Evolutionary conservation across 2,888 invertebrate genomes (phyloP), one percentile per base, ranked within the genome.

Genomic region (Punctoribates punctum): DNA sequence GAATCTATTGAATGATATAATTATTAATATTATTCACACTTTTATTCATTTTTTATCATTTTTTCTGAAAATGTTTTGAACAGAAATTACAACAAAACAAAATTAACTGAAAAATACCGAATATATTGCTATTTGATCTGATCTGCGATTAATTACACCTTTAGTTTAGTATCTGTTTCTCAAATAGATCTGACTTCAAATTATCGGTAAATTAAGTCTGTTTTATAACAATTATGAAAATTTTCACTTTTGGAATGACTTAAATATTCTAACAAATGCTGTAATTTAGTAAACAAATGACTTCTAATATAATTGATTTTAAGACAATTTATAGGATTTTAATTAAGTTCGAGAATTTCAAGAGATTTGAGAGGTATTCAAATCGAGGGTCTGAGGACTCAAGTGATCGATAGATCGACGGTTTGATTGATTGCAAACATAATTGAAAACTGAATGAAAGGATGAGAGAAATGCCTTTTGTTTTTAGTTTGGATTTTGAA

Each of bases 321-420:
- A 46, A 20, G 11, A 46, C 48, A 48, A 70, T 70, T 42, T 29
- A 20, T 70, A 29, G 70, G 29, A 29, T 27, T 38, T 67, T 29
- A 62, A 72, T 72, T 48, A 72, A 72, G 72, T 72, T 46, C 46
- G 48, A 72, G 67, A 72, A 72, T 46, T 72, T 72, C 72, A 72
- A 72, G 67, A 67, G n/a, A 54, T n/a, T 48, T n/a, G 20, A 72
- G 72, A 72, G 72, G 72, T 72, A 72, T 48, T 72, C 46, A 72
- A 70, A 46, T 48, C 60, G 25, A 57, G 13, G 27, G n/a, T 23
- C 20, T 54, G n/a, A 25, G 25, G n/a, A 57, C 23, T 20, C 25
- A 20, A 57, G 9, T 51, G 23, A 23, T 60, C 27, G 27, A 15
- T 60, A 27, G 17, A 15, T 17, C 23, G 60, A 51, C 4, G n/a